Evolutionary conservation across 92 coral and sea anemone genomes (phyloP), one percentile per base, ranked within the genome.

Genomic region (Metridium senile): DNA sequence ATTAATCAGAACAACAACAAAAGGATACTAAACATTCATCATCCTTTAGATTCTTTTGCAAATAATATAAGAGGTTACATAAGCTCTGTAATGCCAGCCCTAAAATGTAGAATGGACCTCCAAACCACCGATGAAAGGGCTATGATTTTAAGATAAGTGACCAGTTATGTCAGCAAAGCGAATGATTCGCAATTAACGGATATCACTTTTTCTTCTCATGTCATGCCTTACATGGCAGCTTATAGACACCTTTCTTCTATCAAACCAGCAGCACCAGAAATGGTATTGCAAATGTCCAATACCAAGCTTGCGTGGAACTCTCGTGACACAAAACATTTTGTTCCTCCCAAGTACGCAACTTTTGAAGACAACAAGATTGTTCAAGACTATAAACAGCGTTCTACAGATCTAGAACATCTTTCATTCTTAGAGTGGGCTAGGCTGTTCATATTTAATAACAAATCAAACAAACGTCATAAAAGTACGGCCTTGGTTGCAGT

Each of bases 81-180:
- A 11, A 29, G 69, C 1, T 35, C 75, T 1, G 19, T 84, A 1
- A 11, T 84, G 0, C 75, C 80, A 0, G 28, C 84, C 3, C 62
- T 84, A 4, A 6, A 68, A 7, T 86, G 86, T 31, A 46, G 72
- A 11, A 69, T 86, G 86, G 83, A 86, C 34, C 21, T 86, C 11
- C 86, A 81, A 33, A 10, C 46, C 0, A 43, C 86, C 0, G 83
- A 86, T 51, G 75, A 77, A 33, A 56, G 71, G 2, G 70, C 69
- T 7, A 76, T 82, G n/a, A n/a, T n/a, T n/a, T n/a, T n/a, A n/a
- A n/a, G n/a, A n/a, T n/a, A n/a, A n/a, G n/a, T n/a, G n/a, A n/a
- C n/a, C n/a, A n/a, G n/a, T n/a, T n/a, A n/a, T n/a, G n/a, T n/a
- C n/a, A n/a, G n/a, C n/a, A n/a, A n/a, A n/a, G n/a, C 81, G 66